Percentiles rank a stretch among this genome's conserved stretches.
Conservation (phyloP, 2,113 vertebrate species). For the Cyanoliseus patagonus region DNA sequence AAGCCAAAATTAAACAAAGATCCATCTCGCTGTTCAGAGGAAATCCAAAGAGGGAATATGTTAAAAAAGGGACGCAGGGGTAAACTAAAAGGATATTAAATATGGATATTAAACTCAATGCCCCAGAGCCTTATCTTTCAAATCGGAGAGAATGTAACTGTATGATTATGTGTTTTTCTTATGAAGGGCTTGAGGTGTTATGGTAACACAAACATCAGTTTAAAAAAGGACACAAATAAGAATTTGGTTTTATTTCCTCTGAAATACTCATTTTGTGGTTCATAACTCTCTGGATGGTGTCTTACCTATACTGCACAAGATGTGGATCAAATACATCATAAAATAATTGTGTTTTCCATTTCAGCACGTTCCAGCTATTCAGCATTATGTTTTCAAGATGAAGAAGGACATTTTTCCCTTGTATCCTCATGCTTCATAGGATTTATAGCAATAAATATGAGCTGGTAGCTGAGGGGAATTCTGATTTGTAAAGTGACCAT, state of each 20-base stretch:
- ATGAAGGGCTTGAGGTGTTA: neutral
- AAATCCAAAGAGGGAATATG: neutral
- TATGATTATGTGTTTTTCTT: neutral
- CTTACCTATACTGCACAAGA: neutral
- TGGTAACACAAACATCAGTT: neutral
- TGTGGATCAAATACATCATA: neutral
- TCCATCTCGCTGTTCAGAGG: neutral
- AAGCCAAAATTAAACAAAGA: slow-evolving; percentile 48
- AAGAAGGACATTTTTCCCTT: neutral
- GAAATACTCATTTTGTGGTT: neutral
- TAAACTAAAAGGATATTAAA: slow-evolving; percentile 1
- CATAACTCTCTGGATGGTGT: neutral
- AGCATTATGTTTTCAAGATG: neutral
- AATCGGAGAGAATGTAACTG: neutral
- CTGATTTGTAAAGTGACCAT: slow-evolving; percentile 24
- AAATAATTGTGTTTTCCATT: slow-evolving; percentile 4
- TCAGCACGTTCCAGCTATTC: neutral
- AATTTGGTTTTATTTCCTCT: neutral
- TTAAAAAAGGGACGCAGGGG: neutral
- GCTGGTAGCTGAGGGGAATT: neutral
- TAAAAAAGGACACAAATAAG: neutral
- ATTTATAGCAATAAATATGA: neutral
- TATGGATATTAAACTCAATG: neutral
- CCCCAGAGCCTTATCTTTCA: neutral
- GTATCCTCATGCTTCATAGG: neutral